Evolutionary conservation across 2,113 vertebrate species (phyloP).

Genomic region (Pseudorectes ferrugineus): DNA sequence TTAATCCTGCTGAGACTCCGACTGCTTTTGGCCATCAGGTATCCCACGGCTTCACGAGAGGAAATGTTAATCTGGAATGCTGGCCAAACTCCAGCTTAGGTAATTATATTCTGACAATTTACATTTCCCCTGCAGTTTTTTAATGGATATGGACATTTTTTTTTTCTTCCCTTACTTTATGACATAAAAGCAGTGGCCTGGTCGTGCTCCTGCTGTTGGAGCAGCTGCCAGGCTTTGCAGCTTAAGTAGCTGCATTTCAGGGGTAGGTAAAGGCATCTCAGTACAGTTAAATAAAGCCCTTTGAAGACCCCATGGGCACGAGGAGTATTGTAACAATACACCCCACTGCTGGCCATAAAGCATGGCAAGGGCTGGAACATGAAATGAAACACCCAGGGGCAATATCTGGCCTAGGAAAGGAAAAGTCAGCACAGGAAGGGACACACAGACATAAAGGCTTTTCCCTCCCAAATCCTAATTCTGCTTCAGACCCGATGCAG

Average conservation of each 20-base stretch:
- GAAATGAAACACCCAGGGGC: neutral
- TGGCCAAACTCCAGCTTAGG: constrained; percentile 28
- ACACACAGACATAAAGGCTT: neutral
- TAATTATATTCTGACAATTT: constrained; percentile 40
- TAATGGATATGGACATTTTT: neutral
- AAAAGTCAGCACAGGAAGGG: neutral
- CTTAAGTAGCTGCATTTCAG: neutral
- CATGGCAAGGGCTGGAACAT: neutral
- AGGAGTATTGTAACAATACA: neutral
- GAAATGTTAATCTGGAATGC: constrained; percentile 18
- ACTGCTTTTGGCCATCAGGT: neutral
- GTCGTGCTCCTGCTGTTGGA: neutral
- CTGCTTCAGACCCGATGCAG: neutral
- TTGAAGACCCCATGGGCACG: neutral
- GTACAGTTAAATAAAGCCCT: neutral
- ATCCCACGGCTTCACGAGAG: neutral
- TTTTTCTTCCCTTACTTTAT: neutral
- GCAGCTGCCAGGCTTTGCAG: constrained; percentile 31
- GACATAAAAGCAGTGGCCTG: neutral
- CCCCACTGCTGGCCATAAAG: neutral
- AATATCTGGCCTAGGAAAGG: neutral
- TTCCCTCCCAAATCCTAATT: neutral
- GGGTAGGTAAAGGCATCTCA: neutral
- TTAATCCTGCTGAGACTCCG: neutral
- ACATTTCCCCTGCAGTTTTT: constrained; percentile 23